phyloP scores from a whole-genome alignment of 2,797 vertebrate genomes.

The Sebastolobus alascanus region DNA sequence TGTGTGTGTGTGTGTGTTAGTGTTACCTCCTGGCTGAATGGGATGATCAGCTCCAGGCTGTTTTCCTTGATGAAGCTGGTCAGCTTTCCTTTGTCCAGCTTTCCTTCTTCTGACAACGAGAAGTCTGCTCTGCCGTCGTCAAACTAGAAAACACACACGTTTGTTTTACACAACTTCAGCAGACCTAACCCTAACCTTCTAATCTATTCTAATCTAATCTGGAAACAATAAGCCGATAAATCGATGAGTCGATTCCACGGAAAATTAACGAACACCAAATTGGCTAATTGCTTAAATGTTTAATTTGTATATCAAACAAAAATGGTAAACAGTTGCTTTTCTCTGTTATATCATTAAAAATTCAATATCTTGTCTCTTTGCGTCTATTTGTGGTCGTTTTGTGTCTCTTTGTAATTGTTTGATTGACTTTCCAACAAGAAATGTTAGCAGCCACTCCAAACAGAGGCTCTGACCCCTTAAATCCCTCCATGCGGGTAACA shows the following conservation, averaged over 20 bases:
- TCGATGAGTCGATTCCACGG: background rate
- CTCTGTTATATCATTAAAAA: background rate
- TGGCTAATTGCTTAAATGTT: no score
- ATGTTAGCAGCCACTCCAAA: background rate
- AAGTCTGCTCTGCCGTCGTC: slow-evolving; percentile 90
- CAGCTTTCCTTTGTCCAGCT: slow-evolving; percentile 81
- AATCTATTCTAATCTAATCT: background rate
- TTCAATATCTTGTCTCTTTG: background rate
- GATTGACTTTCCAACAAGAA: background rate
- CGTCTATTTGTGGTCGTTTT: no score
- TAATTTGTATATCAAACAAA: no score
- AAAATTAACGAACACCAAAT: background rate
- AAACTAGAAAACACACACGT: slow-evolving; percentile 79
- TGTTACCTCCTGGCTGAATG: slow-evolving; percentile 87
- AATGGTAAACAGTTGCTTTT: background rate
- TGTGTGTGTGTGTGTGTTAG: slow-evolving; percentile 17
- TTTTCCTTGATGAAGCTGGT: slow-evolving; percentile 85
- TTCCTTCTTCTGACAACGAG: slow-evolving; percentile 70
- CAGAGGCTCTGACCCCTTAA: no score
- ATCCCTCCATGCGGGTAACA: background rate
- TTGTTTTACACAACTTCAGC: background rate
- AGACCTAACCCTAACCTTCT: background rate
- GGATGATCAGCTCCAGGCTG: slow-evolving; percentile 89
- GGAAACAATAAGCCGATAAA: background rate
- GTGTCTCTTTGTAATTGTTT: background rate